A percentile compares a stretch with the other conserved stretches of the same genome.
These are phyloP conservation scores for Heliconius cydno DNA, from an alignment of 2,888 invertebrate species.

Conservation along the genomic window DNA sequence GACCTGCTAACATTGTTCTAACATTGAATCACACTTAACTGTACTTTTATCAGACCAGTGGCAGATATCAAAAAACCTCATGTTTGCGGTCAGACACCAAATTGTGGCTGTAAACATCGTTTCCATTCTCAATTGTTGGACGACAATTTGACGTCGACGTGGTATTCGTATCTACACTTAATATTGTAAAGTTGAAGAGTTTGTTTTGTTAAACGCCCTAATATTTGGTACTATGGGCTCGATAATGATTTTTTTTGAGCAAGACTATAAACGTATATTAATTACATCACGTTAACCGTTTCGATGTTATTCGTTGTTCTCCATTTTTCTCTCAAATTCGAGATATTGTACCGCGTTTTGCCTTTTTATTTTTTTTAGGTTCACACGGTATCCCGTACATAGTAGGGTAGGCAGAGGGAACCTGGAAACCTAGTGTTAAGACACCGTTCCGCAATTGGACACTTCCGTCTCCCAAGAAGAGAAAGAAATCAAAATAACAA, in stretches of 20 bases:
- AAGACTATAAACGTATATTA: no score
- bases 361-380: no score
- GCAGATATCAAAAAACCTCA: constrained; percentile 51
- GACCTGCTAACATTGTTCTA: constrained; percentile 54
- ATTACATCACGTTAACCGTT: no score
- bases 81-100: constrained; percentile 49
- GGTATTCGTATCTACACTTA: not conserved
- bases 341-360: no score
- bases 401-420: no score
- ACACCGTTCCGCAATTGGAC: no score
- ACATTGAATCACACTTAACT: constrained; percentile 61
- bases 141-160: not conserved
- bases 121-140: constrained; percentile 39
- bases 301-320: no score
- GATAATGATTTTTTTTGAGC: not conserved
- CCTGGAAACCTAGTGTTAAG: no score
- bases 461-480: no score
- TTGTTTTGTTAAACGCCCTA: not conserved
- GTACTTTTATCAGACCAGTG: constrained; percentile 52
- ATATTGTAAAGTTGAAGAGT: not conserved
- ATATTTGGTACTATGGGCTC: not conserved
- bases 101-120: constrained; percentile 46
- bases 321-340: no score
- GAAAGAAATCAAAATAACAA: no score
- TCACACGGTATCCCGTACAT: no score